phyloP scores from a whole-genome alignment of 2,113 vertebrate species.

The Sterrhoptilus dennistouni region DNA sequence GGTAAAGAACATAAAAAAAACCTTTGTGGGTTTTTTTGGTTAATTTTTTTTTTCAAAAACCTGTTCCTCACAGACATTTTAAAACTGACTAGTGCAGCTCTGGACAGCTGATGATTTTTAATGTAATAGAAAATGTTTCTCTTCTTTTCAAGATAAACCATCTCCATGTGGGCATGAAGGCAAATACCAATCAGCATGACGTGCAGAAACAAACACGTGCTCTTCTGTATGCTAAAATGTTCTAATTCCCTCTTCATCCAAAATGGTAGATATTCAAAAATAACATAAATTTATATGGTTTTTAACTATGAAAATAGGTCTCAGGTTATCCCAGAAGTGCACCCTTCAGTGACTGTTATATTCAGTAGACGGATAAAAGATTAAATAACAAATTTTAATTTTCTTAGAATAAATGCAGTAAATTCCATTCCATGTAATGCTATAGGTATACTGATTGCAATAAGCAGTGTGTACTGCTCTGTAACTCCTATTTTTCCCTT shows the following conservation, averaged over 20 bases:
- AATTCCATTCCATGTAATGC: background rate
- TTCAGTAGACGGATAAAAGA: background rate
- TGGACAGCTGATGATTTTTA: background rate
- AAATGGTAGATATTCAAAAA: background rate
- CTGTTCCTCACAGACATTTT: background rate
- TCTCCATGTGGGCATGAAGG: conserved; percentile 20
- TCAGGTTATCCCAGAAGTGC: background rate
- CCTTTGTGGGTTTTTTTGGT: background rate
- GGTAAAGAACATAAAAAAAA: background rate
- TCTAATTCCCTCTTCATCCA: background rate
- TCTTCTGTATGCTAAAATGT: conserved; percentile 15
- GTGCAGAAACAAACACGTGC: conserved; percentile 23
- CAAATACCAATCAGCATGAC: conserved; percentile 36
- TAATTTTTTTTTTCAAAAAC: background rate
- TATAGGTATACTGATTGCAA: background rate
- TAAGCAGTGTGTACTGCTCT: background rate
- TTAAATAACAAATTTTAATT: background rate
- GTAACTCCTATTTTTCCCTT: background rate
- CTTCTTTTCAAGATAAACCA: background rate
- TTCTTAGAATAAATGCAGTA: background rate
- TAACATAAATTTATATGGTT: background rate
- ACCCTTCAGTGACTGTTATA: background rate
- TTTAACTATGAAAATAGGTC: background rate
- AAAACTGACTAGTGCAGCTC: background rate
- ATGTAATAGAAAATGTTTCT: background rate